Percentiles rank a stretch among this genome's conserved stretches.
Evolutionary conservation across 2,797 vertebrate species (phyloP).

Genomic region (Macroramphosus scolopax): DNA sequence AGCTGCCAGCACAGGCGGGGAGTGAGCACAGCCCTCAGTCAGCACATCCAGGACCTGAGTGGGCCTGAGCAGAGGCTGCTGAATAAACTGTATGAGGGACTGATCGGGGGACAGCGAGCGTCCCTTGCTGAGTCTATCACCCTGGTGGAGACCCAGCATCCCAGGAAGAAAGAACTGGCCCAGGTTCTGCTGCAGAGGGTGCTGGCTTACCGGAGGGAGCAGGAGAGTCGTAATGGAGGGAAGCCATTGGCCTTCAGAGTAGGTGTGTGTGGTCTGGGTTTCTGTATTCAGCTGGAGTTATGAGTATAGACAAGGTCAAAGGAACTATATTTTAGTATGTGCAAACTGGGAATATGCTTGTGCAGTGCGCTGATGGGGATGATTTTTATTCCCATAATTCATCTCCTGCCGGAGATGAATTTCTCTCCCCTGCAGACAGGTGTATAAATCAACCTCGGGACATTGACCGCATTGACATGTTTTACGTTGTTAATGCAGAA

Average conservation of each 20-base stretch:
- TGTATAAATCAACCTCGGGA: neutral
- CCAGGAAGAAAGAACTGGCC: slow-evolving; percentile 88
- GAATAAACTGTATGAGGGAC: slow-evolving; percentile 82
- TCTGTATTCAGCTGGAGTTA: neutral
- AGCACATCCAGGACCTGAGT: slow-evolving; percentile 72
- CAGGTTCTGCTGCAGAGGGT: slow-evolving; percentile 94
- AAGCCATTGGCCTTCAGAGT: slow-evolving; percentile 93
- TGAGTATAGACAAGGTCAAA: neutral
- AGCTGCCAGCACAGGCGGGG: slow-evolving; percentile 46
- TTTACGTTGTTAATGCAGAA: too few relatives aligned
- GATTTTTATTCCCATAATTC: neutral
- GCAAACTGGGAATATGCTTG: neutral
- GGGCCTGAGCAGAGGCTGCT: slow-evolving; percentile 83
- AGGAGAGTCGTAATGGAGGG: slow-evolving; percentile 83
- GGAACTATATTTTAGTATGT: neutral
- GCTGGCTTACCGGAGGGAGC: slow-evolving; percentile 82
- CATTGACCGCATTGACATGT: neutral
- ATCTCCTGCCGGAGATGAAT: neutral
- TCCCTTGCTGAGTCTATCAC: slow-evolving; percentile 94
- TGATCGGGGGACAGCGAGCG: slow-evolving; percentile 86
- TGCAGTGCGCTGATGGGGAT: neutral
- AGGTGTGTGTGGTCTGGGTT: slow-evolving; percentile 83
- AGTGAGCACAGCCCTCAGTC: slow-evolving; percentile 65
- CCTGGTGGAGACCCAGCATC: slow-evolving; percentile 90
- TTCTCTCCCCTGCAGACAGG: neutral